Conservation (phyloP, 2,113 vertebrate genomes). For the Osmerus mordax region DNA sequence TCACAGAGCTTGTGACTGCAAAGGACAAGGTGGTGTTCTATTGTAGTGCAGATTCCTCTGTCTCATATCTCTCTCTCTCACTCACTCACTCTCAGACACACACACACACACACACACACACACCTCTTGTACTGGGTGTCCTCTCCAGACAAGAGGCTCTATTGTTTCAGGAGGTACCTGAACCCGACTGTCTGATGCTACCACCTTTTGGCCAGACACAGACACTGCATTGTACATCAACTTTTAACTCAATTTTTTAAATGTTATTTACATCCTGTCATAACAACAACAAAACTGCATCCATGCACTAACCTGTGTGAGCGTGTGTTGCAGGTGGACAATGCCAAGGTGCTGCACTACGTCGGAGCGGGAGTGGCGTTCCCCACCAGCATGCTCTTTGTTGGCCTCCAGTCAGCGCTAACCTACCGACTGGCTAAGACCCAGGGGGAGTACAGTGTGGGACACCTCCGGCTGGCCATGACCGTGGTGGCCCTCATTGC, state of each 20-base stretch:
- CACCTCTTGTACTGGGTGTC: no score
- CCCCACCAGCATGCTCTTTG: constrained; percentile 84
- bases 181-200: constrained; percentile 1
- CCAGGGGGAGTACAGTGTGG: constrained; percentile 72
- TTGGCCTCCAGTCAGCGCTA: constrained; percentile 81
- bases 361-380: constrained; percentile 83
- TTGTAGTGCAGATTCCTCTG: constrained; percentile 7
- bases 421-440: constrained; percentile 85
- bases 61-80: not conserved
- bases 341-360: constrained; percentile 84
- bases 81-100: not conserved
- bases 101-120: no score
- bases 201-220: constrained; percentile 8
- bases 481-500: constrained; percentile 75
- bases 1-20: constrained; percentile 45
- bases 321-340: constrained; percentile 73
- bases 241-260: no score
- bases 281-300: no score
- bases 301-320: not conserved
- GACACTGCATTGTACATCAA: constrained; percentile 11
- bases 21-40: constrained; percentile 29
- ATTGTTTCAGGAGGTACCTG: constrained; percentile 1
- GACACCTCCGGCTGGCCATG: constrained; percentile 77
- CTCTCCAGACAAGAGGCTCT: no score
- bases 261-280: no score